phyloP scores from a whole-genome alignment of 2,888 invertebrate species.

The Steinernema hermaphroditum region DNA sequence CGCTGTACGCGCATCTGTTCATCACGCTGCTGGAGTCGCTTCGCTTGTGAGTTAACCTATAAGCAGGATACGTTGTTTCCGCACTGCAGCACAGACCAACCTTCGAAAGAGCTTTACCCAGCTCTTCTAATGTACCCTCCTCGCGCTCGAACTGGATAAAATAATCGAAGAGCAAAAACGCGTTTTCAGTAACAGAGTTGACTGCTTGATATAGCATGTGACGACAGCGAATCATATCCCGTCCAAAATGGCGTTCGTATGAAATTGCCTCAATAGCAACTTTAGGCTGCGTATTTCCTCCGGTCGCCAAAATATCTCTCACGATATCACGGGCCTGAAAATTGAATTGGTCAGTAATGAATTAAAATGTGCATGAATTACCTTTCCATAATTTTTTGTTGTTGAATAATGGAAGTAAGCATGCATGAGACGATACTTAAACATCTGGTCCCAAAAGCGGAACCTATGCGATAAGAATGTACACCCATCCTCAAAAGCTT shows the following conservation, averaged over 20 bases:
- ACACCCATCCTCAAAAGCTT: conserved; percentile 1
- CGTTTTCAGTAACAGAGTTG: conserved; percentile 58
- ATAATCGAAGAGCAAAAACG: conserved; percentile 42
- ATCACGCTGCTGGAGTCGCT: not conserved
- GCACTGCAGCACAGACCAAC: conserved; percentile 31
- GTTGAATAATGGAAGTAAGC: conserved; percentile 8
- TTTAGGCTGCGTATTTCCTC: conserved; percentile 70
- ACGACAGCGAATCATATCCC: conserved; percentile 70
- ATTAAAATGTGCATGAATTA: not conserved
- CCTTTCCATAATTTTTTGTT: not conserved
- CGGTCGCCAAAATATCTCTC: conserved; percentile 73
- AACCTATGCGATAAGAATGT: not conserved
- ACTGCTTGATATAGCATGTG: conserved; percentile 64
- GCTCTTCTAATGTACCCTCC: conserved; percentile 74
- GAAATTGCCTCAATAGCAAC: conserved; percentile 71
- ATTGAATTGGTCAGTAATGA: not conserved
- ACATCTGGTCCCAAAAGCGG: not conserved
- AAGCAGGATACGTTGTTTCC: not conserved
- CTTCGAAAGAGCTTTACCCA: conserved; percentile 57
- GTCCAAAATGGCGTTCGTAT: conserved; percentile 75
- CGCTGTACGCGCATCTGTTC: not conserved
- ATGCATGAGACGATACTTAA: conserved; percentile 12
- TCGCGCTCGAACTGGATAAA: conserved; percentile 78
- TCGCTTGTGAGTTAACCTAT: not conserved
- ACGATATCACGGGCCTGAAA: conserved; percentile 73